Base-by-base conservation (phyloP, 1,140 invertebrate species). In the Lordiphosa clarofinis region DNA sequence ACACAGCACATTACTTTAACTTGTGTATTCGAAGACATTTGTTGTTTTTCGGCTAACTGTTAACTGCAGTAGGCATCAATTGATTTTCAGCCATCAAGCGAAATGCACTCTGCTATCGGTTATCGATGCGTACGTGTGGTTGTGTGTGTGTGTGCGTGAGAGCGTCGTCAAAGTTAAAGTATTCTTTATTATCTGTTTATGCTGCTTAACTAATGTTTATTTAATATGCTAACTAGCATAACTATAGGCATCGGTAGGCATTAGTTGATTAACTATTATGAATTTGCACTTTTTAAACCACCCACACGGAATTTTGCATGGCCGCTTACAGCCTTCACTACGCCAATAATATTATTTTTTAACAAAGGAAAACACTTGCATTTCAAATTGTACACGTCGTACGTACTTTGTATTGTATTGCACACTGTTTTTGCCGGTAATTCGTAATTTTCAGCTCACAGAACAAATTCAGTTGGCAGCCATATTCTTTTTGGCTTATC, bases 81-180 rank as follows among this genome's bases (percentile, higher is more conserved):
- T 82, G 72, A 72, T 82, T 82, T 81, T 82, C 76, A 48, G 39
- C 50, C 47, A 56, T 58, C 43, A 62, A 67, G 76, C 74, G 73
- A 59, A 74, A 81, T 67, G 71, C 75, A 76, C 75, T 76, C 48
- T 48, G 63, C 12, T 58, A 67, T 58, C 64, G 55, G 43, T 68
- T 48, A 31, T 39, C 21, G 37, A 10, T 47, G 49, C 31, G 53
- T 35, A 19, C 12, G 63, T 54, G 15, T n/a, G n/a, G n/a, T n/a
- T n/a, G n/a, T 15, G 55, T 48, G 33, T 13, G 15, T 33, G 64
- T 37, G 24, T 48, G 35, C 31, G 28, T 37, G 24, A 50, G 63
- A 47, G 64, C 64, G 63, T 68, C 63, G 55, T 33, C 40, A 58
- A 36, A 42, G 47, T 36, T 36, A 58, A 36, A 42, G n/a, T 50